phyloP scores from a whole-genome alignment of 2,888 invertebrate species.

The Lottia gigantea region DNA sequence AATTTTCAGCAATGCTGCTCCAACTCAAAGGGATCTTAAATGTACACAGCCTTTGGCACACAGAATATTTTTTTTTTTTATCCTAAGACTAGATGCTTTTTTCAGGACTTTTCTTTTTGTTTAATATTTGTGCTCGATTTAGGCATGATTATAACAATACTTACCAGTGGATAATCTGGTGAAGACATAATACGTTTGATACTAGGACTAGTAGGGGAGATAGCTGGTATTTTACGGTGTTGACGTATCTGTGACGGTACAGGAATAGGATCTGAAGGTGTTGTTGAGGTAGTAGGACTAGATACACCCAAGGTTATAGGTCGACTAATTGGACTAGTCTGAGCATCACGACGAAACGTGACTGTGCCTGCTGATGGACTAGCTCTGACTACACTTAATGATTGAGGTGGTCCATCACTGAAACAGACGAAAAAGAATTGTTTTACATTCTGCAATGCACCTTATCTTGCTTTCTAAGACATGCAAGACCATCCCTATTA shows the following conservation, averaged over 20 bases:
- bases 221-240: conserved; percentile 69
- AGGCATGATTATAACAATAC: neutral
- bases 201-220: conserved; percentile 36
- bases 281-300: conserved; percentile 35
- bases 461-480: no score
- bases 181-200: conserved; percentile 23
- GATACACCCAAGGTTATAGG: conserved; percentile 49
- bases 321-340: conserved; percentile 39
- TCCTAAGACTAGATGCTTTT: no score
- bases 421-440: neutral
- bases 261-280: conserved; percentile 78
- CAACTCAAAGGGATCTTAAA: no score
- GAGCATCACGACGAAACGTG: conserved; percentile 43
- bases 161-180: conserved; percentile 23
- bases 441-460: no score
- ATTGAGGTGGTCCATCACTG: conserved; percentile 33
- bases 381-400: conserved; percentile 40
- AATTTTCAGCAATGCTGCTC: no score
- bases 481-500: no score
- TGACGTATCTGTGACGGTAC: conserved; percentile 77
- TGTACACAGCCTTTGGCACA: no score
- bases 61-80: no score
- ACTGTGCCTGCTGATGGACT: conserved; percentile 43
- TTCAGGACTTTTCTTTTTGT: no score
- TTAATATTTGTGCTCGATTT: no score